A percentile compares a stretch with the other conserved stretches of the same genome.
Conservation (phyloP, 1,140 invertebrate genomes). For the Platyscapa corneri region DNA sequence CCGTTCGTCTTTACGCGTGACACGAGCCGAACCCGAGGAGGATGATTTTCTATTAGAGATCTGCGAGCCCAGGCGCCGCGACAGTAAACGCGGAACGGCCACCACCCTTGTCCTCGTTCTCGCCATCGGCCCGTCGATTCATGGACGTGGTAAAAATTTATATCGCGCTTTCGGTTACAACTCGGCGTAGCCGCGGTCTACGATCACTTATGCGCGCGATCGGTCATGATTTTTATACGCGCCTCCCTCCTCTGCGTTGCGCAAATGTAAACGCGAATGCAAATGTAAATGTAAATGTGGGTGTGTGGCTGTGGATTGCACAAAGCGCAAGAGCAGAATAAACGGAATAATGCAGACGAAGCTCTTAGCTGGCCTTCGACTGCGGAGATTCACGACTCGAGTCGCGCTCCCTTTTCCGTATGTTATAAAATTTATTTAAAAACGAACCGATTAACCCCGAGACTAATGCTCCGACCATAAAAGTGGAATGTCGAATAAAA, state of each 20-base stretch:
- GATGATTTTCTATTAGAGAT: constrained; percentile 42
- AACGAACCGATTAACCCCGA: too few species aligned
- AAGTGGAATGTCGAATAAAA: too few species aligned
- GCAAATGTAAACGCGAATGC: too few species aligned
- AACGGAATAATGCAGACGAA: neutral
- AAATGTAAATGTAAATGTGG: too few species aligned
- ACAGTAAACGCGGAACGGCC: neutral
- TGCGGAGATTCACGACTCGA: neutral
- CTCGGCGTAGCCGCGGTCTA: neutral
- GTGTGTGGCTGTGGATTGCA: neutral
- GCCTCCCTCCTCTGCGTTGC: too few species aligned
- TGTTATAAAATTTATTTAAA: too few species aligned
- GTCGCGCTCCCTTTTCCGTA: too few species aligned
- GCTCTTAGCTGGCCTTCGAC: neutral
- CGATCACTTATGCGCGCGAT: neutral
- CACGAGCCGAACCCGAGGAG: neutral
- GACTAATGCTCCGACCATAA: too few species aligned
- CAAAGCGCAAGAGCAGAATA: neutral
- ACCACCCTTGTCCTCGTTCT: neutral
- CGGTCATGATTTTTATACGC: constrained; percentile 33
- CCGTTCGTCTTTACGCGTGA: neutral
- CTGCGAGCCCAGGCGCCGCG: neutral
- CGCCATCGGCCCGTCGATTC: too few species aligned
- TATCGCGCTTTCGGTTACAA: neutral
- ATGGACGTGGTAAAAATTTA: constrained; percentile 41